phyloP scores from a whole-genome alignment of 1,140 invertebrate species.

The Scaptomyza montana region DNA sequence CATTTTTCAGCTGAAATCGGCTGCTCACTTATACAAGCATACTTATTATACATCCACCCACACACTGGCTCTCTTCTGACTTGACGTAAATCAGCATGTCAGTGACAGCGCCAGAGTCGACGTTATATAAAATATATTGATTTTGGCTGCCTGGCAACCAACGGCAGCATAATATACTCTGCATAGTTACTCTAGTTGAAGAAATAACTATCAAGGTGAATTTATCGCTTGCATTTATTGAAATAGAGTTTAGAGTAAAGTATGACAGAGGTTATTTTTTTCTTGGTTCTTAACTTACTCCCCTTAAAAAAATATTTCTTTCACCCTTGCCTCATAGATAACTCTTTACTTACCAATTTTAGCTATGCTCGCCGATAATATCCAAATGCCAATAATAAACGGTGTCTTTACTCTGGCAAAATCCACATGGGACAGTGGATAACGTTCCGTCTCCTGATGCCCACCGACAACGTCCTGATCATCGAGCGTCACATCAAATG shows the following conservation, averaged over 20 bases:
- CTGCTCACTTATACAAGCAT: constrained; percentile 32
- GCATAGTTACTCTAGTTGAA: neutral
- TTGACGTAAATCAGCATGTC: constrained; percentile 74
- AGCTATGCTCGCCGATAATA: constrained; percentile 95
- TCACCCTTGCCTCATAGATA: no score
- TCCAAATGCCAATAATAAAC: constrained; percentile 97
- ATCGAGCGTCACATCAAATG: constrained; percentile 39
- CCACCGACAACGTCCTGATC: constrained; percentile 22
- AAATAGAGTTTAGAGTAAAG: no score
- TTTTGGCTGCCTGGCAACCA: constrained; percentile 60
- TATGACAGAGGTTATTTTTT: no score
- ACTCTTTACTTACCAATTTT: constrained; percentile 93
- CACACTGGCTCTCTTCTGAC: constrained; percentile 13
- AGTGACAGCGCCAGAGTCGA: constrained; percentile 48
- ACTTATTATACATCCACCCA: constrained; percentile 10
- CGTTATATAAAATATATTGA: constrained; percentile 79
- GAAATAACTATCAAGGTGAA: neutral
- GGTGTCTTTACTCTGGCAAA: constrained; percentile 95
- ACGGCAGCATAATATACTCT: neutral
- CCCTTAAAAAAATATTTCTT: no score
- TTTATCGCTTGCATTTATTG: no score
- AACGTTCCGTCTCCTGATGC: constrained; percentile 83
- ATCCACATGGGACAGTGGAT: constrained; percentile 92
- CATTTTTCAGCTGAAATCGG: constrained; percentile 55
- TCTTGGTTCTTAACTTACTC: no score